phyloP scores from a whole-genome alignment of 2,888 invertebrate species.

The Cephalotes varians region DNA sequence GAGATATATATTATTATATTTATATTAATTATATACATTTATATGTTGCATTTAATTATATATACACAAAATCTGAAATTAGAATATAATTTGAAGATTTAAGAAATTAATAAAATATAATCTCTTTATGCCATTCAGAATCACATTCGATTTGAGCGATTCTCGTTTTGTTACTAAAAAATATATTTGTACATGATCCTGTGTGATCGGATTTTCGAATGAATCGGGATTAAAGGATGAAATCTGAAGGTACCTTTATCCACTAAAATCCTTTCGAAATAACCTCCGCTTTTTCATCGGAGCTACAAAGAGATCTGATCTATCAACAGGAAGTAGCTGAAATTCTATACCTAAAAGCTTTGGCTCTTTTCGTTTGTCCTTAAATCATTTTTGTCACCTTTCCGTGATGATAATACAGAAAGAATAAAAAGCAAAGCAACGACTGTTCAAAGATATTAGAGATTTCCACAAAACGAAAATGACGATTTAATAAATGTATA shows the following conservation, averaged over 20 bases:
- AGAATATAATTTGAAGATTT: neutral
- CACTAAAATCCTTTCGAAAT: constrained; percentile 10
- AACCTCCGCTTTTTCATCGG: constrained; percentile 24
- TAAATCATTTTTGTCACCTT: constrained; percentile 7
- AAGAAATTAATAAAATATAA: neutral
- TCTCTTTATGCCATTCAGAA: neutral
- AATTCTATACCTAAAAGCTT: constrained; percentile 73
- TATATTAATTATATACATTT: neutral
- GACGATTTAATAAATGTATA: neutral
- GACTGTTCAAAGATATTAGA: neutral
- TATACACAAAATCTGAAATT: neutral
- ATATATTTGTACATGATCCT: constrained; percentile 15
- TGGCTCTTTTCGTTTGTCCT: constrained; percentile 20
- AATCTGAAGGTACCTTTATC: neutral
- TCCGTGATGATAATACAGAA: neutral
- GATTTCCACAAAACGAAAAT: neutral
- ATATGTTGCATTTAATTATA: neutral
- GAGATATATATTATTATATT: neutral
- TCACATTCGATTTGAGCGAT: neutral
- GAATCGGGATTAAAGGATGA: constrained; percentile 33
- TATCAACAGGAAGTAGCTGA: constrained; percentile 78
- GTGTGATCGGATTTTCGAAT: constrained; percentile 24
- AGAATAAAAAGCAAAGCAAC: neutral
- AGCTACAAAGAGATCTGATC: constrained; percentile 59
- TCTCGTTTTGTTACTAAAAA: neutral